Evolutionary conservation across 2,888 invertebrate species (phyloP), one percentile per base, ranked within the genome.

Genomic region (Cheilosia vernalis): DNA sequence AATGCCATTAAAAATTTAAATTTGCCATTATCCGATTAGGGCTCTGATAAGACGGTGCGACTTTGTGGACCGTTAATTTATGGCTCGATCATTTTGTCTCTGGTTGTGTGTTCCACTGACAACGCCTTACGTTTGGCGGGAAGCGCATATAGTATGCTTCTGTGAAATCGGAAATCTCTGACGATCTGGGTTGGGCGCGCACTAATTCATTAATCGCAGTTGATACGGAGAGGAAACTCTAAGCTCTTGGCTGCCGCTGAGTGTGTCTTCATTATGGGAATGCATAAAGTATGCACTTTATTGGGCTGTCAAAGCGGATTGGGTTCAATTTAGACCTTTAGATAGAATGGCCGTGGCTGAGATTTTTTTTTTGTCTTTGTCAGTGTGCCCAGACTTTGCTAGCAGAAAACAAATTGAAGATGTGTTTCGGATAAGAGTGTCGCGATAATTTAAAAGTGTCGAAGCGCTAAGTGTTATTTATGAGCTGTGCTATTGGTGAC

Each of bases 221-320:
- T 37, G 37, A 27, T 17, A 49, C 37, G 3, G 55, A 49, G 19
- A n/a, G 30, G 21, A 37, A 19, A 42, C 30, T 17, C 40, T 19
- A 3, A 21, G 37, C 13, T 37, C 13, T 37, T 3, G 4, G 13
- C 37, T 37, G 37, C 30, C 1, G 21, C 56, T 19, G 51, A 69
- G 63, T 53, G 70, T 61, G 51, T 55, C 30, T 61, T 76, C 24
- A 79, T 70, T 55, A 67, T 66, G 49, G 51, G 70, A 47, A 74
- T 76, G 69, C 84, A 80, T 84, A 74, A 80, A 84, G 42, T 70
- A 40, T 53, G 49, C 47, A 64, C 47, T 84, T 84, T 84, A 84
- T 84, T 74, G 74, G 69, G 13, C 30, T 84, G 84, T 84, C 84
- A 84, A 80, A 79, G 49, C 60, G 70, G 80, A 80, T 84, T 84